Evolutionary conservation across 2,797 vertebrate genomes (phyloP).

Genomic region (Phrynocephalus guinanensis): DNA sequence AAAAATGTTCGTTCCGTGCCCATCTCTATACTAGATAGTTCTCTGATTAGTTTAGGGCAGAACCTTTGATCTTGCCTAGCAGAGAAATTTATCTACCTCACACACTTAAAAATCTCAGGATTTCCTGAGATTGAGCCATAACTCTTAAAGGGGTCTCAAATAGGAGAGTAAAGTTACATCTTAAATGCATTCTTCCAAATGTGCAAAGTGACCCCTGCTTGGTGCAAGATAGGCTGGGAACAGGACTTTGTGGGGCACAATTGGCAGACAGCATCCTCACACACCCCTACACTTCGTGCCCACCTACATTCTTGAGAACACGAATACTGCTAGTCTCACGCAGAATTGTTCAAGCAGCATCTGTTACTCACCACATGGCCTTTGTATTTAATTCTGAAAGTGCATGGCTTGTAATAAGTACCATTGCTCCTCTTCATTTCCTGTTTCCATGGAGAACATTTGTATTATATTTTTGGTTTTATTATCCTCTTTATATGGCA

Average conservation of each 20-base stretch:
- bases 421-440: constrained; percentile 7
- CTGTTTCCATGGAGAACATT: constrained; percentile 5
- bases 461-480: not conserved
- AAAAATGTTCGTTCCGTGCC: too few species aligned
- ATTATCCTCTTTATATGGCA: constrained; percentile 7
- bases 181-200: not conserved
- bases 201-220: not conserved
- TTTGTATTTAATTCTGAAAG: not conserved
- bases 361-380: not conserved
- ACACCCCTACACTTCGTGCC: not conserved
- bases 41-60: too few species aligned
- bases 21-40: too few species aligned
- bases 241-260: not conserved
- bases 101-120: too few species aligned
- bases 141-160: too few species aligned
- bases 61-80: too few species aligned
- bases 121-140: too few species aligned
- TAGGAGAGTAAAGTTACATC: too few species aligned
- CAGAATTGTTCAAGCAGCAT: not conserved
- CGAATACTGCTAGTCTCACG: not conserved
- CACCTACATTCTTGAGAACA: not conserved
- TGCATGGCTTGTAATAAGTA: not conserved
- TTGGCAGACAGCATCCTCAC: not conserved
- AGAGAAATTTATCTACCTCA: too few species aligned
- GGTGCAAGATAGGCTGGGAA: not conserved